Percentiles rank a stretch among this genome's conserved stretches.
These are phyloP conservation scores for Picathartes gymnocephalus DNA, from an alignment of 2,113 vertebrate species.

Conservation along the genomic window DNA sequence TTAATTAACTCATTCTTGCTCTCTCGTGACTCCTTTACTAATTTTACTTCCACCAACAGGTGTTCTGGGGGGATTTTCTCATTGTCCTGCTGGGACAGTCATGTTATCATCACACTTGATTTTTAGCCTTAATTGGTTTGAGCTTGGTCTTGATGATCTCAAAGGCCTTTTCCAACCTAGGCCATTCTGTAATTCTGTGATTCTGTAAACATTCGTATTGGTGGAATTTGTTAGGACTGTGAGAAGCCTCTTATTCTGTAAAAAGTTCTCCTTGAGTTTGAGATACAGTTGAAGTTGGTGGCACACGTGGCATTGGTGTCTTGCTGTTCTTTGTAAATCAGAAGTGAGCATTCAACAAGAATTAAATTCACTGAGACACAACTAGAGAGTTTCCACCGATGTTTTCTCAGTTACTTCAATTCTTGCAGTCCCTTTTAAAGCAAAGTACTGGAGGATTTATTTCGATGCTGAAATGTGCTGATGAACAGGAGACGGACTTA, in stretches of 20 bases:
- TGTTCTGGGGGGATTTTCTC: neutral
- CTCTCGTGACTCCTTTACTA: neutral
- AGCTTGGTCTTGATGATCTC: neutral
- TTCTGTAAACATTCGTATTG: neutral
- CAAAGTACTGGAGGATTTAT: neutral
- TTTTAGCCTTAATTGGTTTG: neutral
- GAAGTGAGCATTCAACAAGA: neutral
- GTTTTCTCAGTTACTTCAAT: neutral
- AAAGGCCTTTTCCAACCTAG: neutral
- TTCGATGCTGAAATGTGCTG: neutral
- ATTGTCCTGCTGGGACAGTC: neutral
- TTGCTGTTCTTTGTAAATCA: neutral
- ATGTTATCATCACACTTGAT: neutral
- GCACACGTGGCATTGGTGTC: fast-evolving
- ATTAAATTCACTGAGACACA: neutral
- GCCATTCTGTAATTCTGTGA: neutral
- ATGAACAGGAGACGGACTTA: neutral
- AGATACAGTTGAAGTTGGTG: neutral
- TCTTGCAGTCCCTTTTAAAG: neutral
- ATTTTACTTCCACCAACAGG: neutral
- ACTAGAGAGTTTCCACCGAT: neutral
- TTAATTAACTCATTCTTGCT: neutral
- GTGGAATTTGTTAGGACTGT: neutral
- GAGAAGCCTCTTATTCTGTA: neutral
- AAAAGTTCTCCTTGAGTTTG: neutral